Conservation (phyloP, 2,888 invertebrate species). For the Arctia plantaginis region DNA sequence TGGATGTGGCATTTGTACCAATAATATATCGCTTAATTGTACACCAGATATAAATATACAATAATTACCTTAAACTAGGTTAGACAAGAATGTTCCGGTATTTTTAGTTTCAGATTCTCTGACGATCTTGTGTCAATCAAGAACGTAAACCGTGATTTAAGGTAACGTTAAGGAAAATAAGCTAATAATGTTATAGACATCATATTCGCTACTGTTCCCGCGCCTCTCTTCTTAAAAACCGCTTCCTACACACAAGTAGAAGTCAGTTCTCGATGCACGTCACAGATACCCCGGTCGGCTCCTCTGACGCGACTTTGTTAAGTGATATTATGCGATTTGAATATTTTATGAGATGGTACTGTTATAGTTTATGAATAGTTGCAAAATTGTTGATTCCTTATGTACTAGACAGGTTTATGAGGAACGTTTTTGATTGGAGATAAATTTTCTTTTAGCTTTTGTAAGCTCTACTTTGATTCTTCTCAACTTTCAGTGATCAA, state of each 20-base stretch:
- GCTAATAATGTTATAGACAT: background rate
- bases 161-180: too few relatives aligned
- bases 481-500: background rate
- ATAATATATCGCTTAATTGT: too few relatives aligned
- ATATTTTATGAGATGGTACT: slow-evolving; percentile 33
- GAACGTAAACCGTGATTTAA: too few relatives aligned
- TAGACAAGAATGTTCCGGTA: too few relatives aligned
- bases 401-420: slow-evolving; percentile 1
- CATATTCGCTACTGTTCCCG: background rate
- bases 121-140: too few relatives aligned
- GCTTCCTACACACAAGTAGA: slow-evolving; percentile 31
- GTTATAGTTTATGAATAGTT: slow-evolving; percentile 20
- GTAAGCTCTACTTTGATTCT: background rate
- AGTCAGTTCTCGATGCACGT: slow-evolving; percentile 57
- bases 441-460: background rate
- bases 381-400: slow-evolving; percentile 13
- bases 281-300: slow-evolving; percentile 52
- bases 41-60: too few relatives aligned
- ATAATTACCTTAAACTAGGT: too few relatives aligned
- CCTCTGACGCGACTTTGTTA: slow-evolving; percentile 33
- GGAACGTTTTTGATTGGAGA: slow-evolving; percentile 6
- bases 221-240: slow-evolving; percentile 11
- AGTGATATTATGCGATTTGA: slow-evolving; percentile 41
- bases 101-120: too few relatives aligned
- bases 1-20: too few relatives aligned